These are phyloP conservation scores for Heterohyrax brucei DNA, from an alignment of 2,797 vertebrate species.

Conservation along the genomic window DNA sequence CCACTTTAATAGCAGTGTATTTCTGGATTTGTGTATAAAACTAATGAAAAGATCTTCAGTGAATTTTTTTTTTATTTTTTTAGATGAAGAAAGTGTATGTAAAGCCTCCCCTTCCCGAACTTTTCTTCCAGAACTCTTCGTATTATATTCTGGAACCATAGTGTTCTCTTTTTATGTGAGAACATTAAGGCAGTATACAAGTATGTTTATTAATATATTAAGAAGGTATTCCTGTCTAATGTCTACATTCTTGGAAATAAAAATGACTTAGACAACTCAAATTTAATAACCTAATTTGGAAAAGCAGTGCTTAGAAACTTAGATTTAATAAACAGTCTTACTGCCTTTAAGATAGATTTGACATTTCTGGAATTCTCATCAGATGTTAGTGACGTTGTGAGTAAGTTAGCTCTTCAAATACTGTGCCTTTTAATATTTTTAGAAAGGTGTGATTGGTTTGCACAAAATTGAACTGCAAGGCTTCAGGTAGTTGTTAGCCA, in stretches of 20 bases:
- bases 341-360: not conserved
- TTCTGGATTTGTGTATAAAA: not conserved
- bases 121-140: not conserved
- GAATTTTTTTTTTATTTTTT: slow-evolving; percentile 49
- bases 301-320: slow-evolving; percentile 32
- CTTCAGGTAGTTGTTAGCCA: slow-evolving; percentile 23
- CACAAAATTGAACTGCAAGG: slow-evolving; percentile 14
- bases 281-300: slow-evolving; percentile 39
- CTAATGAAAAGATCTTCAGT: not conserved
- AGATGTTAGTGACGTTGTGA: not conserved
- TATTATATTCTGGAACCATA: not conserved
- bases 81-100: not conserved
- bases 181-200: not conserved
- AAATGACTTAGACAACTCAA: slow-evolving; percentile 11
- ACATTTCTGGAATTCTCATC: slow-evolving; percentile 40
- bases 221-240: not conserved
- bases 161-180: not conserved
- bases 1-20: not conserved
- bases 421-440: slow-evolving; percentile 40
- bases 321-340: not conserved
- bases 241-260: slow-evolving; percentile 28
- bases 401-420: not conserved
- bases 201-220: slow-evolving; percentile 41
- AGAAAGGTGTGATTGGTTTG: not conserved
- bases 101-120: not conserved